phyloP scores from a whole-genome alignment of 1,140 invertebrate species.

The Babylonia areolata region DNA sequence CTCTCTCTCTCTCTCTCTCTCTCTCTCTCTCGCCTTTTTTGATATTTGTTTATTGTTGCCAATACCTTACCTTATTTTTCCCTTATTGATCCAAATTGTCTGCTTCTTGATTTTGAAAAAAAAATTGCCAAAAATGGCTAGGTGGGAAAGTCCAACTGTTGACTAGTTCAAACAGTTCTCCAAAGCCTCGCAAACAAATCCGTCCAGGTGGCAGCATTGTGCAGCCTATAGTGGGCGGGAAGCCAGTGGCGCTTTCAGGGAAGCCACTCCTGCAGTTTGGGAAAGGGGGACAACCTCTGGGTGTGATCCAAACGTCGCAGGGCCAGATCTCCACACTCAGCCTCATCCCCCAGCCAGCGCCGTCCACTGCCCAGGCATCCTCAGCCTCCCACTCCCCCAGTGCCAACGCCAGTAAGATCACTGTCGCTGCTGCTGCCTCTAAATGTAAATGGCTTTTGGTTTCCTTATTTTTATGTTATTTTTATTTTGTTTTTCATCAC shows the following conservation, averaged over 20 bases:
- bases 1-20: too few relatives aligned
- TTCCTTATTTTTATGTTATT: not conserved
- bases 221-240: constrained; percentile 58
- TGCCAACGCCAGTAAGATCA: not conserved
- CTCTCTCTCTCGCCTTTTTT: too few relatives aligned
- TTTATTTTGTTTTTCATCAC: too few relatives aligned
- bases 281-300: constrained; percentile 58
- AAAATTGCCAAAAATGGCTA: not conserved
- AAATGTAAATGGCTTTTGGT: not conserved
- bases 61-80: too few relatives aligned
- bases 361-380: constrained; percentile 33
- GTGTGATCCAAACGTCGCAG: constrained; percentile 60
- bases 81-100: too few relatives aligned
- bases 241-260: constrained; percentile 60
- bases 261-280: constrained; percentile 63
- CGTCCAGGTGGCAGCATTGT: constrained; percentile 56
- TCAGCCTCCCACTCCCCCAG: constrained; percentile 27
- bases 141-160: not conserved
- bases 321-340: constrained; percentile 61
- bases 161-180: not conserved
- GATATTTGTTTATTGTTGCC: too few relatives aligned
- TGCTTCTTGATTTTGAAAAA: too few relatives aligned
- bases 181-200: not conserved
- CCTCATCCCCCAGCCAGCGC: constrained; percentile 60
- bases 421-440: constrained; percentile 34